Evolutionary conservation across 2,113 vertebrate species (phyloP).

Genomic region (Leptodactylus fuscus): DNA sequence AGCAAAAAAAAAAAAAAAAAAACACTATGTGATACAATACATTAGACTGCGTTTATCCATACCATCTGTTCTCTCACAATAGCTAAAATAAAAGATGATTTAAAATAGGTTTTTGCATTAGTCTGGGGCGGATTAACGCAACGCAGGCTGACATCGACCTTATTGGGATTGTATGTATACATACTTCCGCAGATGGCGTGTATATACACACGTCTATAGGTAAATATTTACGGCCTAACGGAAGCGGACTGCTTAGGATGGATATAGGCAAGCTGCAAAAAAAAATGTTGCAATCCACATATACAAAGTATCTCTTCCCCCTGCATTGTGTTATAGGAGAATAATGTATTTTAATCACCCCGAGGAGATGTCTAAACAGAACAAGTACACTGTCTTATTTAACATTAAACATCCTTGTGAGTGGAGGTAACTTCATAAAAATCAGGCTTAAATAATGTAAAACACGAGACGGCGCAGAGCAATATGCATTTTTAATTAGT

Average conservation of each 20-base stretch:
- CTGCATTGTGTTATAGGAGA: slow-evolving; percentile 87
- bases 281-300: slow-evolving; percentile 74
- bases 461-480: slow-evolving; percentile 89
- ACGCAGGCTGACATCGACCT: not conserved
- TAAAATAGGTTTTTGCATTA: slow-evolving; percentile 85
- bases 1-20: slow-evolving; percentile 53
- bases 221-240: slow-evolving; percentile 72
- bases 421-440: slow-evolving; percentile 92
- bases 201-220: not conserved
- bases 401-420: slow-evolving; percentile 98
- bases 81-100: slow-evolving; percentile 82
- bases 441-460: slow-evolving; percentile 98
- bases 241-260: no score
- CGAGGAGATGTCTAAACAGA: slow-evolving; percentile 87
- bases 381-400: slow-evolving; percentile 90
- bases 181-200: slow-evolving; percentile 23
- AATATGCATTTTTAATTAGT: slow-evolving; percentile 99
- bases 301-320: slow-evolving; percentile 80
- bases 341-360: slow-evolving; percentile 91
- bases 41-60: slow-evolving; percentile 85
- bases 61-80: slow-evolving; percentile 87
- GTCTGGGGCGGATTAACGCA: slow-evolving; percentile 9
- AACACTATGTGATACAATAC: slow-evolving; percentile 87
- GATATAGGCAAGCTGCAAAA: no score
- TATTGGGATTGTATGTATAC: not conserved